Conservation (phyloP, 2,888 invertebrate genomes). For the Lampropteryx suffumata region DNA sequence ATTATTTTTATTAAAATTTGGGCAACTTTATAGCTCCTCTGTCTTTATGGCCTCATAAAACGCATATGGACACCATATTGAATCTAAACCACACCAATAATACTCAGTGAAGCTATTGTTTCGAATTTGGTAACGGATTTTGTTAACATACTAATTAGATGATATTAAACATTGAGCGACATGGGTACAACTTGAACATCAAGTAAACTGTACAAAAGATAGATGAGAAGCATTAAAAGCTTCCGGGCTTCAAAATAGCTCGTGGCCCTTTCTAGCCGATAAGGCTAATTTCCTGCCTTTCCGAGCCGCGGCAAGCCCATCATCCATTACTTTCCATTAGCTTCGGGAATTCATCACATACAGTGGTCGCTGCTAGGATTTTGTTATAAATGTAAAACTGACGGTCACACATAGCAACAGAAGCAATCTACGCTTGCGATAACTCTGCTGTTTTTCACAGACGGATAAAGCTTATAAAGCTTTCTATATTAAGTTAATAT, state of each 20-base stretch:
- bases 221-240: slow-evolving; percentile 34
- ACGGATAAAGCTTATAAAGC: too few species aligned
- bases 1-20: too few species aligned
- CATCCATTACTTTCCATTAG: slow-evolving; percentile 52
- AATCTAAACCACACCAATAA: too few species aligned
- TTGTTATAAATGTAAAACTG: not conserved
- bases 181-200: slow-evolving; percentile 5
- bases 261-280: slow-evolving; percentile 44
- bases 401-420: too few species aligned
- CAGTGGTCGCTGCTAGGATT: slow-evolving; percentile 5
- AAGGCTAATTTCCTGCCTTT: slow-evolving; percentile 47
- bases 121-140: too few species aligned
- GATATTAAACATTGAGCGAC: too few species aligned
- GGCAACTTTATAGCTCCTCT: not conserved
- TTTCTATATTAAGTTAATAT: too few species aligned
- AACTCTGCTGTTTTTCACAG: too few species aligned
- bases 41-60: not conserved
- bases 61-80: slow-evolving; percentile 1
- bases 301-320: slow-evolving; percentile 40
- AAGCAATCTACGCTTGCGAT: too few species aligned
- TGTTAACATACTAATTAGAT: too few species aligned
- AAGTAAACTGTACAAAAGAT: slow-evolving; percentile 29
- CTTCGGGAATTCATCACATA: slow-evolving; percentile 49
- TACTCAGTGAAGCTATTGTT: too few species aligned
- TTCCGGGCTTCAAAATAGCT: slow-evolving; percentile 44